Conservation (phyloP, 92 coral and sea anemone genomes). For the Diadumene lineata region DNA sequence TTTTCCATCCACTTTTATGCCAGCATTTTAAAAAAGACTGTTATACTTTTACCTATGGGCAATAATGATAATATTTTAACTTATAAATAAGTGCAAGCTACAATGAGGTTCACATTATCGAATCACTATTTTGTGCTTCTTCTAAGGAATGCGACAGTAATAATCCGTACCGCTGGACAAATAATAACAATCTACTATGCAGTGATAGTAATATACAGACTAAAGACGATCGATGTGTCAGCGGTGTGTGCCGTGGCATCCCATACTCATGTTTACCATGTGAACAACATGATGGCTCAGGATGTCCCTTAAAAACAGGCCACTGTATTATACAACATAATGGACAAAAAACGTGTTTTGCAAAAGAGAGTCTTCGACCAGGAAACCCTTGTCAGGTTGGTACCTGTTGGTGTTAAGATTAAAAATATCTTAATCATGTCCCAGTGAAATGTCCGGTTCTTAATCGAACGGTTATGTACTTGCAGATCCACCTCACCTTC, state of each 20-base stretch:
- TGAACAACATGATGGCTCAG: conserved; percentile 76
- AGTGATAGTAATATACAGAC: conserved; percentile 77
- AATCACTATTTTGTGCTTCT: not conserved
- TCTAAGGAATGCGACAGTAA: conserved; percentile 89
- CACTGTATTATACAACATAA: conserved; percentile 64
- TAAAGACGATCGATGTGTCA: conserved; percentile 72
- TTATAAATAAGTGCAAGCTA: no score
- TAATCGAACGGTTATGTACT: not conserved
- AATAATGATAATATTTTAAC: no score
- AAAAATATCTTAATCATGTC: not conserved
- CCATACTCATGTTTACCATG: conserved; percentile 87
- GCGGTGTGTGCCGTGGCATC: conserved; percentile 77
- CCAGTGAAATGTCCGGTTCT: not conserved
- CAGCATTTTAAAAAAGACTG: no score
- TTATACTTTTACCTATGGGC: no score
- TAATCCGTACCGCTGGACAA: conserved; percentile 71
- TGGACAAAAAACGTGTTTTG: conserved; percentile 63
- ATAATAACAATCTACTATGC: conserved; percentile 74
- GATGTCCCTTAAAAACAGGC: conserved; percentile 73
- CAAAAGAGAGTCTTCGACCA: conserved; percentile 60
- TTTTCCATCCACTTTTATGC: no score
- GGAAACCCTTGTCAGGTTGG: conserved; percentile 91
- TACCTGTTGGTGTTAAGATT: not conserved
- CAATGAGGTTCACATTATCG: no score
- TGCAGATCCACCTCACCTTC: not conserved